Percentiles rank a stretch among this genome's conserved stretches.
Evolutionary conservation across 2,888 invertebrate genomes (phyloP).

Genomic region (Pachydiplax longipennis): DNA sequence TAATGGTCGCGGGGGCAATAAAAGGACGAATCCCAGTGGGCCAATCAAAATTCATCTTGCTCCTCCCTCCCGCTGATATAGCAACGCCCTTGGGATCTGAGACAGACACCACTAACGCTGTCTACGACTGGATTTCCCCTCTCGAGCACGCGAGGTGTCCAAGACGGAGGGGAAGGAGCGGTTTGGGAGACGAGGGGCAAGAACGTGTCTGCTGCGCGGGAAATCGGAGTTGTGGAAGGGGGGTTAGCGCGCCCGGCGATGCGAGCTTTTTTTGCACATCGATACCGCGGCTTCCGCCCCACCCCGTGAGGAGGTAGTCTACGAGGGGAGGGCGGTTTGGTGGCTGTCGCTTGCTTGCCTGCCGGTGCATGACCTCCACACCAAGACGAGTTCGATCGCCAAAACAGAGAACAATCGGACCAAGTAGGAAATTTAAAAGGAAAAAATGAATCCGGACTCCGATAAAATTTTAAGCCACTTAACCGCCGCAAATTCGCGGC

Average conservation of each 20-base stretch:
- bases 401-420: slow-evolving; percentile 37
- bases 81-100: slow-evolving; percentile 40
- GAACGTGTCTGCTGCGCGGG: not conserved
- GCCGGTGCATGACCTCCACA: not conserved
- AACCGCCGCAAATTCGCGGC: not conserved
- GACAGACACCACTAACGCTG: slow-evolving; percentile 41
- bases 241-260: slow-evolving; percentile 13
- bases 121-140: slow-evolving; percentile 32
- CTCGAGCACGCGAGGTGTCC: not conserved
- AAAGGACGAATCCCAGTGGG: not conserved
- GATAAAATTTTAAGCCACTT: not conserved
- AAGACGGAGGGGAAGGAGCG: not conserved
- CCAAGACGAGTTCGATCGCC: slow-evolving; percentile 28
- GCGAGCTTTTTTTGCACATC: slow-evolving; percentile 30
- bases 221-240: slow-evolving; percentile 3
- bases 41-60: not conserved
- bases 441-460: not conserved
- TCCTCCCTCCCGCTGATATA: slow-evolving; percentile 24
- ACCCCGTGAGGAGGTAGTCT: not conserved
- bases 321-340: not conserved
- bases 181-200: not conserved
- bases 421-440: not conserved
- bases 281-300: slow-evolving; percentile 32
- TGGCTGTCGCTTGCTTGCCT: not conserved
- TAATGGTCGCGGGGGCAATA: not conserved